Evolutionary conservation across 2,888 invertebrate species (phyloP), one percentile per base, ranked within the genome.

Genomic region (Eristalis tenax): DNA sequence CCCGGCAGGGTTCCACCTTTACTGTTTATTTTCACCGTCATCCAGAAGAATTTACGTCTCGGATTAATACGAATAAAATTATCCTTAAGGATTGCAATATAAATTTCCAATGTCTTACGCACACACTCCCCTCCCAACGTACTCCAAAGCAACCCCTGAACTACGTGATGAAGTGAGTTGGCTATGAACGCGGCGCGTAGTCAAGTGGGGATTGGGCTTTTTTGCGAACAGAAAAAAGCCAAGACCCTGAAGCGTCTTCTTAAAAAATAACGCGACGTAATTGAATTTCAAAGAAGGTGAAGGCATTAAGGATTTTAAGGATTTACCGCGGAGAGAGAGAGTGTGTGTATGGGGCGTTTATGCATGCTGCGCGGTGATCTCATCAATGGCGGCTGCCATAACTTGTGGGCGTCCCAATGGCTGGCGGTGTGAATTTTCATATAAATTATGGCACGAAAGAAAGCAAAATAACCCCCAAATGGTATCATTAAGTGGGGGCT

Each of bases 231-330:
- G 13, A 57, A 59, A 59, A 64, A 66, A 56, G 35, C 50, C 61
- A 76, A 70, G 43, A 57, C 74, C 40, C 64, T 35, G 35, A 56
- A 74, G 74, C 69, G 63, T 23, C 56, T 75, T 69, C 69, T 69
- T 69, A 63, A 66, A 81, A 81, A 81, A 81, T 65, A 76, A 70
- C 76, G 76, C 50, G 50, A 76, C 66, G 76, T 82, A 82, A 82
- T 82, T 82, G 82, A 82, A 82, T 82, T 82, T 71, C 57, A 82
- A 71, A 76, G 76, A 50, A 64, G 82, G 70, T 82, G 82, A 82
- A 59, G 59, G 70, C 70, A 82, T 82, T 76, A 76, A 66, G 75
- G 82, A 66, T 76, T 70, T 76, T 76, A 82, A 76, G 75, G 75
- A 82, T 74, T 76, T 76, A 57, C 70, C 57, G 26, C 56, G 35